These are phyloP conservation scores for Taphrorychus bicolor DNA, from an alignment of 2,888 invertebrate genomes.

Conservation along the genomic window DNA sequence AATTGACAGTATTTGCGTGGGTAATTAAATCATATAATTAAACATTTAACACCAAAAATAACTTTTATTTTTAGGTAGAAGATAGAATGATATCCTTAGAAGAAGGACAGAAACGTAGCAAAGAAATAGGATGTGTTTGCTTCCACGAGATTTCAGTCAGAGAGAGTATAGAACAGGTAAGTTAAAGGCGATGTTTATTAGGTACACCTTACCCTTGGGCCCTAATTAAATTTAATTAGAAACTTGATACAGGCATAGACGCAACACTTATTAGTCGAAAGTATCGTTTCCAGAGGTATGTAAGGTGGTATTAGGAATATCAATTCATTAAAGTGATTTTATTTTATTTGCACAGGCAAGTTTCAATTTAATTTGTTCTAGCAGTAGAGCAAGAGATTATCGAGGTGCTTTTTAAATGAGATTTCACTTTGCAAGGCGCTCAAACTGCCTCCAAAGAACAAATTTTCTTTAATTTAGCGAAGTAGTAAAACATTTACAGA, in stretches of 20 bases:
- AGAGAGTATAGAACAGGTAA: constrained; percentile 82
- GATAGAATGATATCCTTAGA: constrained; percentile 83
- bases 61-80: constrained; percentile 65
- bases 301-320: not conserved
- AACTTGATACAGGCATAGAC: not conserved
- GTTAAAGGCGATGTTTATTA: constrained; percentile 2
- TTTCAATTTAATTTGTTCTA: not conserved
- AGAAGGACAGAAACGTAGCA: constrained; percentile 76
- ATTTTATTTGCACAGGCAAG: not conserved
- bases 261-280: not conserved
- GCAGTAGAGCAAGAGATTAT: not conserved
- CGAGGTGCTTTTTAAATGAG: not conserved
- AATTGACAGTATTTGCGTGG: too few species aligned
- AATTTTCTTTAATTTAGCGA: not conserved
- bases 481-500: not conserved
- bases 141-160: constrained; percentile 87
- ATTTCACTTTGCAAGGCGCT: not conserved
- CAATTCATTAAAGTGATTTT: not conserved
- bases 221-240: not conserved
- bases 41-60: too few species aligned
- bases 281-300: not conserved
- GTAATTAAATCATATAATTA: too few species aligned
- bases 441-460: not conserved
- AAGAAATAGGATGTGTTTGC: constrained; percentile 81
- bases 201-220: not conserved